Conservation (phyloP, 2,888 invertebrate species). For the Agonum fuliginosum region DNA sequence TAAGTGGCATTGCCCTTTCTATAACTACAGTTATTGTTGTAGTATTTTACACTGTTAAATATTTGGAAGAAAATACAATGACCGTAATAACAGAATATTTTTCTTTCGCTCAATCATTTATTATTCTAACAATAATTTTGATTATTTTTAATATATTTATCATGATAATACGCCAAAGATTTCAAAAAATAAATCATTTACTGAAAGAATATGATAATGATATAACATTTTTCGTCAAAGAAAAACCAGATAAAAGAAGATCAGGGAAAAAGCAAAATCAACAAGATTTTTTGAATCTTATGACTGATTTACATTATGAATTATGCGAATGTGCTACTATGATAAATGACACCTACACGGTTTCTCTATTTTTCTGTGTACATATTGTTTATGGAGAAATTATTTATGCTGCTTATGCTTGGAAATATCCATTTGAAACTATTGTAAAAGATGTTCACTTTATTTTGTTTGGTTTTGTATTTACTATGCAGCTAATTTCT, state of each 20-base stretch:
- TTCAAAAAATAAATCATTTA: constrained; percentile 49
- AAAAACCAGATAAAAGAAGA: constrained; percentile 2
- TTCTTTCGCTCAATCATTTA: constrained; percentile 43
- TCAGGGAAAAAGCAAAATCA: constrained; percentile 28
- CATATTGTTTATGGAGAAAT: constrained; percentile 56
- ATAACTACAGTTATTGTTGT: constrained; percentile 12
- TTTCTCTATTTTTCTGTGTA: constrained; percentile 49
- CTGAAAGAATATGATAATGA: constrained; percentile 44
- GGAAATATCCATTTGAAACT: constrained; percentile 47
- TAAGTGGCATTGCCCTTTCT: constrained; percentile 8
- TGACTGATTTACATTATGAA: constrained; percentile 52
- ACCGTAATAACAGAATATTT: constrained; percentile 38
- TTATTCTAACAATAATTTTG: constrained; percentile 42
- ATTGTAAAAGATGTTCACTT: constrained; percentile 51
- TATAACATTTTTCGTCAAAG: constrained; percentile 34
- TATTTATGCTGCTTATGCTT: constrained; percentile 46
- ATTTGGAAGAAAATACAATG: constrained; percentile 24
- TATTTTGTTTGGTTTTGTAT: constrained; percentile 37
- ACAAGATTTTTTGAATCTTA: constrained; percentile 42
- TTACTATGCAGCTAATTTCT: constrained; percentile 44
- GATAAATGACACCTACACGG: constrained; percentile 43
- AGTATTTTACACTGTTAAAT: constrained; percentile 46
- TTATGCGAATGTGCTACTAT: constrained; percentile 49
- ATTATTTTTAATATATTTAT: constrained; percentile 49
- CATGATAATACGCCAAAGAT: constrained; percentile 42